A percentile compares a stretch with the other conserved stretches of the same genome.
These are phyloP conservation scores for Congeria kusceri DNA, from an alignment of 2,888 invertebrate genomes.

Conservation along the genomic window DNA sequence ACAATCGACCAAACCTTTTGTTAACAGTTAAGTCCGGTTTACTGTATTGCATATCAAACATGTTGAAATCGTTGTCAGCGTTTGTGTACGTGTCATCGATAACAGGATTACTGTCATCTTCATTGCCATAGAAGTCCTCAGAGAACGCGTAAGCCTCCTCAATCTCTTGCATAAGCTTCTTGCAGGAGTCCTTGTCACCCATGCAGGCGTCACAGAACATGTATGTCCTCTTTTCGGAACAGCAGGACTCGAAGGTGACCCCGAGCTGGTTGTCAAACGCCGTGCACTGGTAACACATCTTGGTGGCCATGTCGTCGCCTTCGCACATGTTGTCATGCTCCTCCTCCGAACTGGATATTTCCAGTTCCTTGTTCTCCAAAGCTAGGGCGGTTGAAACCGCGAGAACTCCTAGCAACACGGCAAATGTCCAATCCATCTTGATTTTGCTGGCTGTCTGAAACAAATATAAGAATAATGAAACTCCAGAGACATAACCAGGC, in stretches of 20 bases:
- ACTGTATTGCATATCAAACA: background rate
- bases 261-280: constrained; percentile 16
- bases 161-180: constrained; percentile 35
- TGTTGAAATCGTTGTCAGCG: background rate
- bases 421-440: no score
- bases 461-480: no score
- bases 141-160: constrained; percentile 18
- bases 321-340: constrained; percentile 17
- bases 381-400: no score
- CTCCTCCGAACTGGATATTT: background rate
- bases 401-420: no score
- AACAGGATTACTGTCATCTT: background rate
- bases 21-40: background rate
- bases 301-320: constrained; percentile 12
- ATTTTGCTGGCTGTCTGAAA: no score
- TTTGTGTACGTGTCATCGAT: background rate
- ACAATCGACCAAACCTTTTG: constrained; percentile 43
- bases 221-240: constrained; percentile 21
- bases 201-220: constrained; percentile 52
- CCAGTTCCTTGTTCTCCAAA: no score
- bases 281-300: constrained; percentile 33
- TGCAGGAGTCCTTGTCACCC: constrained; percentile 27
- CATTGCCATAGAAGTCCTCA: constrained; percentile 20
- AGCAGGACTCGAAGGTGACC: constrained; percentile 24
- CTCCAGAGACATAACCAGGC: no score